Conservation (phyloP, 1,140 invertebrate species). For the Hesperophylax magnus region DNA sequence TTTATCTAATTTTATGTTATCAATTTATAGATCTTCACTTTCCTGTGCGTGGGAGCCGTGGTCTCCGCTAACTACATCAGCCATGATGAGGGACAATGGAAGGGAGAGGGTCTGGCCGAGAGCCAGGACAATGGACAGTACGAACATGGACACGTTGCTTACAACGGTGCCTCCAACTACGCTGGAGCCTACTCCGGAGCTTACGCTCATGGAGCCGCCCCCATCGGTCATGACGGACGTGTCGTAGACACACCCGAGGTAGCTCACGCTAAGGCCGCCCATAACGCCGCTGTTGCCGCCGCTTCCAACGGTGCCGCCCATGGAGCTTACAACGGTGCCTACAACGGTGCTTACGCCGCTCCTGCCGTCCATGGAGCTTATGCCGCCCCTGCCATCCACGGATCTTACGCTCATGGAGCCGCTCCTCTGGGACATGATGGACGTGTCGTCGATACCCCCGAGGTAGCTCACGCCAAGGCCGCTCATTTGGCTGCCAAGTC, state of each 20-base stretch:
- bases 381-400: constrained; percentile 25
- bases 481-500: constrained; percentile 44
- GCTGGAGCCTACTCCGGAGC: background rate
- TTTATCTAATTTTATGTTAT: too few relatives aligned
- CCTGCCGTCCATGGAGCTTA: too few relatives aligned
- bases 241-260: constrained; percentile 63
- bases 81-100: constrained; percentile 43
- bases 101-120: constrained; percentile 8
- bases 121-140: constrained; percentile 42
- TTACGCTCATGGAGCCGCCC: constrained; percentile 34
- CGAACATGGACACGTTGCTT: constrained; percentile 43
- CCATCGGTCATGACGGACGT: constrained; percentile 47
- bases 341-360: too few relatives aligned
- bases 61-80: constrained; percentile 57
- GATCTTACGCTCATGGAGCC: constrained; percentile 52
- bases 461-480: constrained; percentile 68
- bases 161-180: background rate
- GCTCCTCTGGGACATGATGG: constrained; percentile 50
- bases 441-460: constrained; percentile 64
- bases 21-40: constrained; percentile 28
- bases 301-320: background rate
- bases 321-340: too few relatives aligned
- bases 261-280: constrained; percentile 50
- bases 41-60: constrained; percentile 39
- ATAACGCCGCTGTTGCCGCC: constrained; percentile 45